phyloP scores from a whole-genome alignment of 30 jellyfish, hydroid and myxozoan species.

The Aurelia sp. region DNA sequence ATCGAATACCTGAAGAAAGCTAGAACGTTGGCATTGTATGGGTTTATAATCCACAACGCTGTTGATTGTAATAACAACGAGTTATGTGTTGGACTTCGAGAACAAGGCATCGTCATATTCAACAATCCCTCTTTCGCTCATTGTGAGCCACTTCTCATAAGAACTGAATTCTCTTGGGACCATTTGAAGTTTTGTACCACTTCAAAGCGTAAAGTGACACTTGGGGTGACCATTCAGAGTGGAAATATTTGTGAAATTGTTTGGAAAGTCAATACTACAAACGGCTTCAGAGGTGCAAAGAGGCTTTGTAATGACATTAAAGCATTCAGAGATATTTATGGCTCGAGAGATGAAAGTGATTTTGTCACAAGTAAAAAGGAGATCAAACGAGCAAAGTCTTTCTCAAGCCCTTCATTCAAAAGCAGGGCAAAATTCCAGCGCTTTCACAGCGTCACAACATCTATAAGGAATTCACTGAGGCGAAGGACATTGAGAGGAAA shows the following conservation, averaged over 20 bases:
- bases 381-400: conserved; percentile 32
- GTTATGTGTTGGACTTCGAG: conserved; percentile 51
- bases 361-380: conserved; percentile 50
- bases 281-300: conserved; percentile 62
- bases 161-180: conserved; percentile 56
- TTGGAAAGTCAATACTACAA: conserved; percentile 51
- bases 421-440: conserved; percentile 36
- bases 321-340: conserved; percentile 58
- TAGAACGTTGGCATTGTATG: conserved; percentile 46
- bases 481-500: conserved; percentile 8
- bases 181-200: conserved; percentile 41
- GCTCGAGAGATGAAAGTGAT: conserved; percentile 63
- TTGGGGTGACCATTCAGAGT: conserved; percentile 48
- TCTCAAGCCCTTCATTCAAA: conserved; percentile 29
- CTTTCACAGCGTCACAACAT: conserved; percentile 47
- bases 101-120: conserved; percentile 50
- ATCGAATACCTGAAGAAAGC: conserved; percentile 37
- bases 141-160: conserved; percentile 18
- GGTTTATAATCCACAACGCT: conserved; percentile 47
- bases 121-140: conserved; percentile 51
- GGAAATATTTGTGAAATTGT: conserved; percentile 33
- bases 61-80: conserved; percentile 28
- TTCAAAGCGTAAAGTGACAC: conserved; percentile 42
- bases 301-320: conserved; percentile 48
- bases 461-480: conserved; percentile 49